A percentile compares a stretch with the other conserved stretches of the same genome.
phyloP scores from a whole-genome alignment of 1,140 invertebrate genomes.

The Diploscapter pachys region DNA sequence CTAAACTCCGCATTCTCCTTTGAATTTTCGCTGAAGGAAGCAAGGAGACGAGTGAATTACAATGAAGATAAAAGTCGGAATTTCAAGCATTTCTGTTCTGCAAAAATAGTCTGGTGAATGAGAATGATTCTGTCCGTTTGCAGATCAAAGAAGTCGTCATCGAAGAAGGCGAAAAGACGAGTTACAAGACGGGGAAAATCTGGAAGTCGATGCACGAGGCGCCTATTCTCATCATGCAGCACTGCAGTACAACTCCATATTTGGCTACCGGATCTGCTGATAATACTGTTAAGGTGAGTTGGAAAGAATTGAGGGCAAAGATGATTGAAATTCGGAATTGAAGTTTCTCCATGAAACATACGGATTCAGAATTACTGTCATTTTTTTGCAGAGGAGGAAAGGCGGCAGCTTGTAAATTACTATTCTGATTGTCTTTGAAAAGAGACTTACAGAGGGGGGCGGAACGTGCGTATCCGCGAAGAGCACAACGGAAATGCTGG shows the following conservation, averaged over 20 bases:
- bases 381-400: constrained; percentile 2
- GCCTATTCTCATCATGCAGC: constrained; percentile 33
- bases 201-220: constrained; percentile 39
- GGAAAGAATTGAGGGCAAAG: not conserved
- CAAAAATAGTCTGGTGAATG: not conserved
- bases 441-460: too few relatives aligned
- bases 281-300: constrained; percentile 33
- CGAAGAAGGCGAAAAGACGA: not conserved
- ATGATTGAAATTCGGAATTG: not conserved
- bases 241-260: constrained; percentile 12
- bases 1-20: not conserved
- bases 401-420: not conserved
- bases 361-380: not conserved
- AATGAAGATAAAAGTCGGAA: not conserved
- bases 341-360: not conserved
- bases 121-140: constrained; percentile 4
- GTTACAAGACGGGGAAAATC: constrained; percentile 17
- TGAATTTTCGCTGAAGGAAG: not conserved
- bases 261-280: constrained; percentile 39
- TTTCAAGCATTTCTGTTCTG: not conserved
- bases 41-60: not conserved
- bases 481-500: too few relatives aligned
- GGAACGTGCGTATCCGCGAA: too few relatives aligned
- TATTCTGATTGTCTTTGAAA: too few relatives aligned
- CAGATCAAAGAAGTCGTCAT: constrained; percentile 19